Evolutionary conservation across 2,888 invertebrate species (phyloP).

Genomic region (Acheta domesticus): DNA sequence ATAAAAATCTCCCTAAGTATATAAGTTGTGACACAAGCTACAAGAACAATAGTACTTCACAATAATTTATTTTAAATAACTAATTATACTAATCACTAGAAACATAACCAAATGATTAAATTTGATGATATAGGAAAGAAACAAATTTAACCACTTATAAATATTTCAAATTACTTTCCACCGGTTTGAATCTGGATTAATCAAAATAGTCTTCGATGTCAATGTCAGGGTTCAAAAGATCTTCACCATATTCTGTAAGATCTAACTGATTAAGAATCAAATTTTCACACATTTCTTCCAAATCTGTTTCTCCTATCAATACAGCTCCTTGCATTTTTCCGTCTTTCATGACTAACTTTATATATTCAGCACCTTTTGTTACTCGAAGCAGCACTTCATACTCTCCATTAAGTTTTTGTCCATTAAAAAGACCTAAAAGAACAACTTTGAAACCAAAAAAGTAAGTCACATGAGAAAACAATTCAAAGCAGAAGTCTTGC

Average conservation of each 20-base stretch:
- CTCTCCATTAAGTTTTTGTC: constrained; percentile 71
- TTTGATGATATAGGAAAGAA: no score
- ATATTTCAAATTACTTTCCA: background rate
- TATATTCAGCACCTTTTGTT: constrained; percentile 74
- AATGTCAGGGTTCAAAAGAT: constrained; percentile 89
- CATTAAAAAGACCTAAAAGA: constrained; percentile 88
- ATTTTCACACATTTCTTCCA: constrained; percentile 98
- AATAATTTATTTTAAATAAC: no score
- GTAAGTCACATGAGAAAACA: constrained; percentile 93
- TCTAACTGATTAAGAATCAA: constrained; percentile 92
- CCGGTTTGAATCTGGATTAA: constrained; percentile 49
- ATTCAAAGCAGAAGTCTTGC: constrained; percentile 95
- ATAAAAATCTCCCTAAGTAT: no score
- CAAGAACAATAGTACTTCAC: no score
- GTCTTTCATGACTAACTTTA: constrained; percentile 83
- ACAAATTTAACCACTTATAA: no score
- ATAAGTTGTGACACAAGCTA: no score
- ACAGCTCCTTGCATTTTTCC: constrained; percentile 89
- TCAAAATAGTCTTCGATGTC: constrained; percentile 99
- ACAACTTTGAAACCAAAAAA: constrained; percentile 94
- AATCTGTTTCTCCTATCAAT: constrained; percentile 92
- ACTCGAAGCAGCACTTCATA: constrained; percentile 84
- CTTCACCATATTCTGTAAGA: constrained; percentile 80
- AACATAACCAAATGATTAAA: no score
- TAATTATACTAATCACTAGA: no score